Base-by-base conservation (phyloP, 2,113 vertebrate genomes). In the Zosterops borbonicus region DNA sequence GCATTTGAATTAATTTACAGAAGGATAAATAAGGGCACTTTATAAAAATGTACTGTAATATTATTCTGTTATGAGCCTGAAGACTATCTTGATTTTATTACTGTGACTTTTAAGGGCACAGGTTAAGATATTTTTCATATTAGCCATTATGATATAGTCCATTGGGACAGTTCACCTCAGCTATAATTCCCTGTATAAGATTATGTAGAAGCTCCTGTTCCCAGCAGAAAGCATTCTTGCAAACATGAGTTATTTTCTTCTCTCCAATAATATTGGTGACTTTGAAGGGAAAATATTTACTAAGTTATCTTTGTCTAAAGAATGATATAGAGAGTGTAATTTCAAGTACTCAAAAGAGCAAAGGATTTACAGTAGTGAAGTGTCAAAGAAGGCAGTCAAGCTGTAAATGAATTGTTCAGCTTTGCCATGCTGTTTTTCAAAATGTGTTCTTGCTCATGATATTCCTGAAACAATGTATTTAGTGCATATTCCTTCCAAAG, bases 21-120 rank as follows among this genome's bases (percentile, higher is more conserved):
- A 86, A 83, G 33, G 80, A 76, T 81, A 86, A 94, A 86, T 75
- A 88, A 93, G 76, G 69, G 92, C 90, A 92, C 88, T 96, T 96
- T 96, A 86, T 92, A 71, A 93, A 95, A 92, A 77, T 25, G 71
- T 94, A 92, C 93, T 96, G 94, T 94, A 94, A 85, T 91, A 77
- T 35, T 85, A 67, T 14, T 63, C 82, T 89, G 12, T 82, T 89
- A 55, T 63, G 81, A 97, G 90, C 87, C 94, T 94, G 82, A 91
- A 91, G 39, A 81, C n/a, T 86, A 31, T 83, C 49, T 86, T 68
- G 15, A 49, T 90, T 86, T 92, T 92, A 70, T 93, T 94, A 78
- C 60, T 92, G 78, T 95, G 90, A 94, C 78, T 90, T 93, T 64
- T 64, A 71, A 86, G 68, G 52, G 80, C 85, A 89, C 21, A 5